Conservation (phyloP, 2,113 vertebrate species). For the Anser cygnoides region DNA sequence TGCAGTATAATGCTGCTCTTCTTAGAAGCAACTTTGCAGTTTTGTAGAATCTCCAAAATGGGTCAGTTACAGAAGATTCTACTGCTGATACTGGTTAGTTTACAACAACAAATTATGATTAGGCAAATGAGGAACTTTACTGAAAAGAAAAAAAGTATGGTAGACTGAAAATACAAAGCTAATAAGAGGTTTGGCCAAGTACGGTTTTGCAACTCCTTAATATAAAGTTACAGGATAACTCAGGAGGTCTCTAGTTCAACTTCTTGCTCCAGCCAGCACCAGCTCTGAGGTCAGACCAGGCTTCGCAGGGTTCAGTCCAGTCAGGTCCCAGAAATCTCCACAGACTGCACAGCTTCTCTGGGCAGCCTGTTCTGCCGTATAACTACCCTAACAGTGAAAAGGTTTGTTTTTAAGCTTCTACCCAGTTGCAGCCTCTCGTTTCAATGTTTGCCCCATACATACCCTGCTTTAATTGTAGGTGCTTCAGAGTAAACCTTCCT, state of each 20-base stretch:
- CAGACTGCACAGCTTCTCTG: not conserved
- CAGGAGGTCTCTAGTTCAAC: not conserved
- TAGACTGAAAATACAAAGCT: not conserved
- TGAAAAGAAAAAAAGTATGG: not conserved
- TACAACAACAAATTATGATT: not conserved
- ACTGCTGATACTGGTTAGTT: not conserved
- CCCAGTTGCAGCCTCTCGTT: not conserved
- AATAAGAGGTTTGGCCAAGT: not conserved
- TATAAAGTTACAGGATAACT: not conserved
- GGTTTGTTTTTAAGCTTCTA: not conserved
- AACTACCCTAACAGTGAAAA: not conserved
- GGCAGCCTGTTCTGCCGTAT: not conserved
- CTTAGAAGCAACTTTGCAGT: not conserved
- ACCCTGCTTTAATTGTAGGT: constrained; percentile 39
- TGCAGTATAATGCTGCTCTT: not conserved
- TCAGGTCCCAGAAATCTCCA: not conserved
- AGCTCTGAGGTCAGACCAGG: not conserved
- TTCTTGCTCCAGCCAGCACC: not conserved
- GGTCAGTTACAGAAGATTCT: not conserved
- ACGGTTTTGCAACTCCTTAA: not conserved
- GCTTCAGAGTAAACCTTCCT: constrained; percentile 11
- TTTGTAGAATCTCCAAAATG: not conserved
- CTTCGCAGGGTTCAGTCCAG: not conserved
- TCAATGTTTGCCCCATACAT: constrained; percentile 12
- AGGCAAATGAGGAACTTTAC: not conserved